phyloP scores from a whole-genome alignment of 2,113 vertebrate genomes.

The Oreocharis arfaki region DNA sequence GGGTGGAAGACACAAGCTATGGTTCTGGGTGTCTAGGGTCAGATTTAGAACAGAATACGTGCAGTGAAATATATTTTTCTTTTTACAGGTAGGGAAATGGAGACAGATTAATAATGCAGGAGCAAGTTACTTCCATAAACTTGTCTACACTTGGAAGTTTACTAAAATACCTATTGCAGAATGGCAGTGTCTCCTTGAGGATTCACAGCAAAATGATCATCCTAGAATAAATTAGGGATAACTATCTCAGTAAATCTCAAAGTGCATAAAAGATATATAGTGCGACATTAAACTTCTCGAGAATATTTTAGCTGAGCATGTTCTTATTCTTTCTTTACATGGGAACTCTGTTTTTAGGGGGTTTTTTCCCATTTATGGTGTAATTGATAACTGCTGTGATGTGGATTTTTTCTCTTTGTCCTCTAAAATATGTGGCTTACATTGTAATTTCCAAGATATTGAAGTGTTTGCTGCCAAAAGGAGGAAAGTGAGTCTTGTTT shows the following conservation, averaged over 20 bases:
- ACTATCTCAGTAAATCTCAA: not conserved
- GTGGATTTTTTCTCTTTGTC: not conserved
- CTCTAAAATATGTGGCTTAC: not conserved
- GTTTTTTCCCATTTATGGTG: not conserved
- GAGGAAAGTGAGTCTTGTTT: not conserved
- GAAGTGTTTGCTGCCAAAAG: not conserved
- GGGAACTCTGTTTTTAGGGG: not conserved
- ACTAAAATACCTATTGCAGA: not conserved
- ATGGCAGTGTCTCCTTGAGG: slow-evolving; percentile 7
- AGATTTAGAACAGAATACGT: not conserved
- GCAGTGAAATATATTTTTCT: not conserved
- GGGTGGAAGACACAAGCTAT: not conserved
- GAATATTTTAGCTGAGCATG: not conserved
- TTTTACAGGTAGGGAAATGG: not conserved
- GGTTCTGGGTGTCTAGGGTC: not conserved
- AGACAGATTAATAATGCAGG: not conserved
- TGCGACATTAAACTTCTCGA: not conserved
- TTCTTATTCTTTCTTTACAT: not conserved
- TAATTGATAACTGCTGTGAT: not conserved
- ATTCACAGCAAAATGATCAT: not conserved
- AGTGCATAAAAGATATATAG: not conserved
- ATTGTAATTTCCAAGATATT: not conserved
- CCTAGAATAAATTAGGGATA: not conserved
- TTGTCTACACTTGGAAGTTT: not conserved
- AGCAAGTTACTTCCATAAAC: not conserved